Evolutionary conservation across 2,113 vertebrate genomes (phyloP), one percentile per base, ranked within the genome.

Genomic region (Polyodon spathula): DNA sequence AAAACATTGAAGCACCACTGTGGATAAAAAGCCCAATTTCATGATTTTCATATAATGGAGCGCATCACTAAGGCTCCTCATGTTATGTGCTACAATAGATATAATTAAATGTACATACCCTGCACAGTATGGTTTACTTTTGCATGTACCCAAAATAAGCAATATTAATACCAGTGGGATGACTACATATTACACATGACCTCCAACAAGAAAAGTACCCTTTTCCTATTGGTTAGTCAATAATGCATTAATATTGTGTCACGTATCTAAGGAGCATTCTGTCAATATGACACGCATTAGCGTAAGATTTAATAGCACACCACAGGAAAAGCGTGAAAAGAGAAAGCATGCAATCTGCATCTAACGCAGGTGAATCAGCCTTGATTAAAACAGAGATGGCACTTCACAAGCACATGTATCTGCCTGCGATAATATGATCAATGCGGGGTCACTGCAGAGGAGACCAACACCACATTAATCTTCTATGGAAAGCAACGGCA

Each of bases 381-480:
- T 62, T 58, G 63, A 74, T 71, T 68, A 54, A 61, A 58, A 55
- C 65, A 68, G 66, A 63, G 51, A 56, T 58, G 59, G 53, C 61
- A 40, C 44, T 66, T 61, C 39, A 56, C 48, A 59, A 54, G 44
- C 46, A 62, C 54, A 39, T n/a, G 4, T 62, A 37, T 60, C 64
- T 46, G 27, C 53, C 27, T 56, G 64, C 37, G 43, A 69, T 66
- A 42, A 46, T 11, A 15, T 53, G 54, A 68, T 78, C 74, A 75
- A 78, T 73, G 50, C 14, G 16, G 39, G 57, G 48, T 59, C 60
- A 66, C 65, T 62, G 62, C 59, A 63, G 59, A 67, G 58, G 71
- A 39, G 37, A 64, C 73, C 67, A 56, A 60, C 58, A 66, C 48
- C 46, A 63, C 76, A 77, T 79, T 78, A 64, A 64, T 79, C 77